These are phyloP conservation scores for Morone saxatilis DNA, from an alignment of 2,113 vertebrate genomes.

Conservation along the genomic window DNA sequence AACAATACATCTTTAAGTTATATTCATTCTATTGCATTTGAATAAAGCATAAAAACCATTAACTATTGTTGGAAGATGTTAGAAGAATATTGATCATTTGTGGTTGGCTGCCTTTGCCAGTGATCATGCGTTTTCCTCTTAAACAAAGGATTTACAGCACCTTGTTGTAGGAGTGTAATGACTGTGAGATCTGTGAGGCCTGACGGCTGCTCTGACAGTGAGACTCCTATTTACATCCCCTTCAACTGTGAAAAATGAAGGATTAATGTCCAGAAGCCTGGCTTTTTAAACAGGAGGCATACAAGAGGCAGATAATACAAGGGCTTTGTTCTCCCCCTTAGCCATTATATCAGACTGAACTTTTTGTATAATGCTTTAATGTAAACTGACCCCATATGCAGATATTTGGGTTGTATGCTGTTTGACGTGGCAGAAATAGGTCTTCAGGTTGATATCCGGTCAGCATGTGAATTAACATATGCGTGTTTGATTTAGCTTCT, in stretches of 20 bases:
- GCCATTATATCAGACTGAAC: conserved; percentile 35
- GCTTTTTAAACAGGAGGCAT: conserved; percentile 64
- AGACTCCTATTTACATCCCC: conserved; percentile 74
- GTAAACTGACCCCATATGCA: conserved; percentile 65
- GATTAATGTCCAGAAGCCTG: conserved; percentile 77
- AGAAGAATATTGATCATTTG: conserved; percentile 68
- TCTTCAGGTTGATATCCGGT: conserved; percentile 72
- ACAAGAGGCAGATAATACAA: conserved; percentile 53
- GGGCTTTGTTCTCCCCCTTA: conserved; percentile 37
- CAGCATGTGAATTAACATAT: conserved; percentile 75
- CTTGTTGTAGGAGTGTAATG: conserved; percentile 73
- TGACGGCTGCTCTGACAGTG: conserved; percentile 71
- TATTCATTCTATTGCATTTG: conserved; percentile 37
- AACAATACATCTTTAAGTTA: conserved; percentile 46
- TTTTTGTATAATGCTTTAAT: conserved; percentile 29
- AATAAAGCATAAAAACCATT: conserved; percentile 28
- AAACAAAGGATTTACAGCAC: conserved; percentile 79
- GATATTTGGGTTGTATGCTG: conserved; percentile 30
- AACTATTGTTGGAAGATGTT: conserved; percentile 9
- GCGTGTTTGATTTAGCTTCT: conserved; percentile 65
- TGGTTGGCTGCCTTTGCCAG: conserved; percentile 69
- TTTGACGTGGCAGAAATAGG: conserved; percentile 68
- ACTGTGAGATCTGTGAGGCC: conserved; percentile 73
- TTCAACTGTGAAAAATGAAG: conserved; percentile 76
- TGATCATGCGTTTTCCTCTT: conserved; percentile 75